Conservation (phyloP, 1,140 invertebrate species). For the Rhynchophorus ferrugineus region DNA sequence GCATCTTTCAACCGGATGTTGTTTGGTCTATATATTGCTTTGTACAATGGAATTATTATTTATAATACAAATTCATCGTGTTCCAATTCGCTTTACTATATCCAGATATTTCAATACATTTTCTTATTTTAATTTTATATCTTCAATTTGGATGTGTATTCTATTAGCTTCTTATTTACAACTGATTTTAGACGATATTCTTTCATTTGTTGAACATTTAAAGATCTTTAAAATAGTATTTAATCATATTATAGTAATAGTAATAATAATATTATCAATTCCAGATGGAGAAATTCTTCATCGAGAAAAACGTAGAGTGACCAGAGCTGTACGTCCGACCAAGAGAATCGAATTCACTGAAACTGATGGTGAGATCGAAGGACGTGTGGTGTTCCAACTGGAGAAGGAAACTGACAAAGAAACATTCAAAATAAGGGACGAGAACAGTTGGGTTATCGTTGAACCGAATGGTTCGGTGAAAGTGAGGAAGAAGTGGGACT, state of each 20-base stretch:
- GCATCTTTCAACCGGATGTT: too few species aligned
- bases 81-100: too few species aligned
- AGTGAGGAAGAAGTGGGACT: constrained; percentile 95
- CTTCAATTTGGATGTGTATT: background rate
- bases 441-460: constrained; percentile 90
- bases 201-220: too few species aligned
- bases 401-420: constrained; percentile 88
- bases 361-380: constrained; percentile 80
- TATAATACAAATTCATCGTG: too few species aligned
- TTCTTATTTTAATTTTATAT: background rate
- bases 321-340: constrained; percentile 79
- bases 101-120: background rate
- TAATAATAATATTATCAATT: too few species aligned
- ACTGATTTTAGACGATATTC: too few species aligned
- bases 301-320: constrained; percentile 71
- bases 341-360: constrained; percentile 89
- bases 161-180: too few species aligned
- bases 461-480: constrained; percentile 83
- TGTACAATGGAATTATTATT: too few species aligned
- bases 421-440: constrained; percentile 87
- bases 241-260: too few species aligned
- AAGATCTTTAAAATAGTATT: too few species aligned
- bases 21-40: too few species aligned
- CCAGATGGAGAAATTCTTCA: constrained; percentile 43
- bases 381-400: constrained; percentile 79